Evolutionary conservation across 30 jellyfish, hydroid and myxozoan species (phyloP).

Genomic region (Pelagia noctiluca): DNA sequence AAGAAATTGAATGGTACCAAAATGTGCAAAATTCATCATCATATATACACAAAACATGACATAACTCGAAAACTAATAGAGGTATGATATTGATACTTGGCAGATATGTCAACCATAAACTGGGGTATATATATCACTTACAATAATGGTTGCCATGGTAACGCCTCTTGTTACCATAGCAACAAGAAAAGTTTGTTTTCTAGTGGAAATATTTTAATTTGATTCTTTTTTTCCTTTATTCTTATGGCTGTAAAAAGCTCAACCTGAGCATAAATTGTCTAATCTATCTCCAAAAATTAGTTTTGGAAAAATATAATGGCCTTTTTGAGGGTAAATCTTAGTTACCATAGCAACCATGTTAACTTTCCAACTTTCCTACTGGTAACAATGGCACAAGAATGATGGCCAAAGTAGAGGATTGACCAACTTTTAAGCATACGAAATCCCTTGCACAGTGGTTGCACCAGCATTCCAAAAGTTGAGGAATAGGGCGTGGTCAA

Average conservation of each 20-base stretch:
- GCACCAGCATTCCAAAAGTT: no score
- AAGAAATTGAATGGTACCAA: no score
- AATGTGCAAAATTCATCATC: no score
- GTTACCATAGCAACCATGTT: conserved; percentile 13
- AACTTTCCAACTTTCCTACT: not conserved
- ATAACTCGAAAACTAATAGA: no score
- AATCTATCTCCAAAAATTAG: not conserved
- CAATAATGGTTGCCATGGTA: conserved; percentile 14
- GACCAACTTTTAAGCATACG: not conserved
- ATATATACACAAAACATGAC: no score
- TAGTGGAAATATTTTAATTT: not conserved
- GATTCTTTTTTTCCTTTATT: conserved; percentile 6
- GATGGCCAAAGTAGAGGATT: not conserved
- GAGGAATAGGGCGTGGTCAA: no score
- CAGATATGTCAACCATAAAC: conserved; percentile 9
- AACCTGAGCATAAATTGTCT: conserved; percentile 17
- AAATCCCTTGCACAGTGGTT: not conserved
- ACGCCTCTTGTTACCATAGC: conserved; percentile 20
- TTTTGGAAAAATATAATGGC: not conserved
- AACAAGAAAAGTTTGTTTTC: conserved; percentile 2
- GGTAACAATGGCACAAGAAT: not conserved
- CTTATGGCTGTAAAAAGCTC: conserved; percentile 8
- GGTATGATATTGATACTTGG: conserved; percentile 18
- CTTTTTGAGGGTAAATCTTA: not conserved
- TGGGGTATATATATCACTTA: no score